Percentiles rank a stretch among this genome's conserved stretches.
phyloP scores from a whole-genome alignment of 2,797 vertebrate genomes.

The Darevskia nairensis region DNA sequence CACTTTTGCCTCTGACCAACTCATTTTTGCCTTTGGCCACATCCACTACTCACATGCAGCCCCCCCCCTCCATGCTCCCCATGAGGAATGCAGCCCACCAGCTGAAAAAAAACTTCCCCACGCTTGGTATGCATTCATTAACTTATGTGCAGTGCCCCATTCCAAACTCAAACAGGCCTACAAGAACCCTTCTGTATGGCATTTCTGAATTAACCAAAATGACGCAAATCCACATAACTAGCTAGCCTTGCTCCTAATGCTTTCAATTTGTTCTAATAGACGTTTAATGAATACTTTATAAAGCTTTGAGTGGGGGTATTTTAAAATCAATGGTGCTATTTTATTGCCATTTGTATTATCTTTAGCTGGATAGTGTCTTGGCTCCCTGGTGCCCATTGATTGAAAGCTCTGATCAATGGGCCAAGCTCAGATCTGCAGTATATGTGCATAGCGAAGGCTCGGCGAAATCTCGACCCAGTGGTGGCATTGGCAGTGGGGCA shows the following conservation, averaged over 20 bases:
- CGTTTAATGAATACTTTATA: conserved; percentile 80
- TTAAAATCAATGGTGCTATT: conserved; percentile 78
- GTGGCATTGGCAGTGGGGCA: not conserved
- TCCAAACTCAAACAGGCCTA: rapidly evolving
- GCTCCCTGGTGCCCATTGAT: conserved; percentile 69
- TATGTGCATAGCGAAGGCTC: rapidly evolving
- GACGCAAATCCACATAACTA: conserved; percentile 72
- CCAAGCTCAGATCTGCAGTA: not conserved
- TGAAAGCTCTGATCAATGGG: conserved; percentile 65
- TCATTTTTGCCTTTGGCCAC: too few species aligned
- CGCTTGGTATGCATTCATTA: not conserved
- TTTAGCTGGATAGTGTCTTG: conserved; percentile 67
- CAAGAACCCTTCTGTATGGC: not conserved
- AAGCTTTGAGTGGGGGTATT: conserved; percentile 73
- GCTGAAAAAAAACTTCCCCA: not conserved
- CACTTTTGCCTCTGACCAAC: too few species aligned
- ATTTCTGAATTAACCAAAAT: conserved; percentile 72
- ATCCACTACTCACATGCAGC: not conserved
- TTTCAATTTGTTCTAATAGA: conserved; percentile 79
- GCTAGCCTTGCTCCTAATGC: conserved; percentile 69
- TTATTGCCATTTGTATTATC: conserved; percentile 74
- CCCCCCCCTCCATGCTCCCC: too few species aligned
- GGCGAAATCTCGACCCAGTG: not conserved
- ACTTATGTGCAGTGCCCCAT: too few species aligned
- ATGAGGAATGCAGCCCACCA: too few species aligned